phyloP scores from a whole-genome alignment of 2,888 invertebrate genomes.

The Gandaritis pyraliata region DNA sequence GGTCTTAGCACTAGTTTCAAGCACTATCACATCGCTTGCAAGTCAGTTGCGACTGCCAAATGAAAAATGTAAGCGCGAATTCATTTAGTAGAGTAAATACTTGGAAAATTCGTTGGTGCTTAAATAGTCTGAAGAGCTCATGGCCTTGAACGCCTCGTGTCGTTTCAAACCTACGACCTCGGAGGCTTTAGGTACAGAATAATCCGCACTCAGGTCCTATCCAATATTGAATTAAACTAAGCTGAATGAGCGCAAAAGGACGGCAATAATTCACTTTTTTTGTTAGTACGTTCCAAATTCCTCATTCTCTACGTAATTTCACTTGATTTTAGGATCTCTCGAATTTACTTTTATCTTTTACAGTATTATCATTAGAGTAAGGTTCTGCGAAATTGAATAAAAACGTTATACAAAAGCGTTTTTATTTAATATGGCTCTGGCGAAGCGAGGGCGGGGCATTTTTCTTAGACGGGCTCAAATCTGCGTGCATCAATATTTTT shows the following conservation, averaged over 20 bases:
- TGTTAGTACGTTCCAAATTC: conserved; percentile 47
- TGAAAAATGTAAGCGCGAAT: no score
- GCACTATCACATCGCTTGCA: no score
- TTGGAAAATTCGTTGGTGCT: background rate
- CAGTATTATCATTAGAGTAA: conserved; percentile 40
- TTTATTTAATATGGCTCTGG: no score
- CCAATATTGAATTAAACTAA: conserved; percentile 54
- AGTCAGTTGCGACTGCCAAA: background rate
- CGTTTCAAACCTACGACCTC: conserved; percentile 4
- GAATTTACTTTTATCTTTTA: conserved; percentile 53
- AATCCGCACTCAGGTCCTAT: conserved; percentile 39
- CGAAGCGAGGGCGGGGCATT: no score
- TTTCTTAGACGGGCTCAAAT: no score
- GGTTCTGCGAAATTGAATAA: conserved; percentile 21
- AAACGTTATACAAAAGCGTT: background rate
- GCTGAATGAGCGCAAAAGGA: conserved; percentile 50
- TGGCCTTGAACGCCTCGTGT: background rate
- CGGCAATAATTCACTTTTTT: conserved; percentile 53
- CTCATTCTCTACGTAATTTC: conserved; percentile 55
- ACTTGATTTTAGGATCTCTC: conserved; percentile 61
- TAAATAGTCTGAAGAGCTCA: background rate
- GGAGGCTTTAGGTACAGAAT: conserved; percentile 33
- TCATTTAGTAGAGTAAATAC: background rate
- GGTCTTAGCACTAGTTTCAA: conserved; percentile 1
- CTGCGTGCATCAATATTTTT: no score